Base-by-base conservation (phyloP, 2,113 vertebrate species). In the Chaetorhynchus papuensis region DNA sequence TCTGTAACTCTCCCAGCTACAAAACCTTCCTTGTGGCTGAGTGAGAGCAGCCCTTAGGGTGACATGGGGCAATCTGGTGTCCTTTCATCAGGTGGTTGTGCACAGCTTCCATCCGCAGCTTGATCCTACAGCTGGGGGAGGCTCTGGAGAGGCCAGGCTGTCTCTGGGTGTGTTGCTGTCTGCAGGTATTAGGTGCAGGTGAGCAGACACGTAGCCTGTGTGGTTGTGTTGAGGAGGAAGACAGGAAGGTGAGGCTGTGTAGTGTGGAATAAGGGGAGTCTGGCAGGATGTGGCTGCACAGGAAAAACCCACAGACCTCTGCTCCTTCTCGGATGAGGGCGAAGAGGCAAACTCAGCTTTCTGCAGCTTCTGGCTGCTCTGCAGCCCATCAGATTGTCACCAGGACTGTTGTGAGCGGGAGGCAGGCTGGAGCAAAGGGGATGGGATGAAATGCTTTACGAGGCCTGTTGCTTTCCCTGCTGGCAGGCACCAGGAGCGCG, bases 401-500 rank as follows among this genome's bases (percentile, higher is more conserved):
- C 21, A 18, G 53, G 16, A 6, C 15, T 4, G 1, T 6, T n/a
- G 7, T 66, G 87, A 74, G 66, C 66, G 53, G 27, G 45, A 53
- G n/a, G 28, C 41, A 21, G 47, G 61, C 75, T 84, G 39, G 11
- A 41, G 45, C 79, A 35, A 7, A 41, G 33, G 64, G 35, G 0
- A 1, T 6, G 31, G 20, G 57, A 9, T 41, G 28, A 26, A 17
- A 20, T 24, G 7, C 3, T 22, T 37, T 1, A 10, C 2, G 1
- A 39, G n/a, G 2, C 21, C 50, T 31, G 12, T 30, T 4, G 14
- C 49, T 85, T 7, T 57, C 37, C 63, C 89, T 45, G 17, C 45
- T 66, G 11, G 0, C 96, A 99, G 99, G 99, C 87, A 99, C 99
- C 3, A 98, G 99, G 79, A 99, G 99, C 9, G 98, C 99, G 0